Evolutionary conservation across 1,140 invertebrate species (phyloP).

Genomic region (Daktulosphaira vitifoliae): DNA sequence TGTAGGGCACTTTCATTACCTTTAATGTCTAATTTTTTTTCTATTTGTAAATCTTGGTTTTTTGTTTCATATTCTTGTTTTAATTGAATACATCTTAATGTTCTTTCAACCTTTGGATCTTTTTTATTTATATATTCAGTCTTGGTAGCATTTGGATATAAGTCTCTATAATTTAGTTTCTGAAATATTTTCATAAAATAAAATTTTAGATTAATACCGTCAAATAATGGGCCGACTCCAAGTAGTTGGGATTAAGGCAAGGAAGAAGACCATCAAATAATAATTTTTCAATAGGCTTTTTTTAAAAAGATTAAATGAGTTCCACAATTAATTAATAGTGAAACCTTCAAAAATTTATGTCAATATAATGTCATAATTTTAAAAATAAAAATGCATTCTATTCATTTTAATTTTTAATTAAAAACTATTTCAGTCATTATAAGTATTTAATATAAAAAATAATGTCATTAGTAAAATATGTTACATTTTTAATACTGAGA

Average conservation of each 20-base stretch:
- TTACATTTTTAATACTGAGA: too few relatives aligned
- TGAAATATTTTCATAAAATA: slow-evolving; percentile 34
- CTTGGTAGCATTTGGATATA: slow-evolving; percentile 51
- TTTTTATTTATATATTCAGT: slow-evolving; percentile 50
- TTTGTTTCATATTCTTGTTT: slow-evolving; percentile 45
- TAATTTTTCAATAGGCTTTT: too few relatives aligned
- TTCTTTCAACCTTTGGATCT: slow-evolving; percentile 45
- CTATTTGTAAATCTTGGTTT: neutral
- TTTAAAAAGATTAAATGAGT: too few relatives aligned
- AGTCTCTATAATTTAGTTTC: slow-evolving; percentile 46
- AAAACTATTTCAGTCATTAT: too few relatives aligned
- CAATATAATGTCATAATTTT: too few relatives aligned
- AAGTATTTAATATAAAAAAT: neutral
- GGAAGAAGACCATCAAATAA: too few relatives aligned
- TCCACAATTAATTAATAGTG: neutral
- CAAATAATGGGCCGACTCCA: neutral
- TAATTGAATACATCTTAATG: slow-evolving; percentile 42
- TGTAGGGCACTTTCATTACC: too few relatives aligned
- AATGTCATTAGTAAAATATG: neutral
- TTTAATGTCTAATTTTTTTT: too few relatives aligned
- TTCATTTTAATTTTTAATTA: too few relatives aligned
- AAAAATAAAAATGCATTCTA: too few relatives aligned
- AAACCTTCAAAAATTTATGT: neutral
- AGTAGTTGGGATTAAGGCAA: neutral
- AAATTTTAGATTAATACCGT: neutral